Base-by-base conservation (phyloP, 1,140 invertebrate genomes). In the Drosophila elegans region DNA sequence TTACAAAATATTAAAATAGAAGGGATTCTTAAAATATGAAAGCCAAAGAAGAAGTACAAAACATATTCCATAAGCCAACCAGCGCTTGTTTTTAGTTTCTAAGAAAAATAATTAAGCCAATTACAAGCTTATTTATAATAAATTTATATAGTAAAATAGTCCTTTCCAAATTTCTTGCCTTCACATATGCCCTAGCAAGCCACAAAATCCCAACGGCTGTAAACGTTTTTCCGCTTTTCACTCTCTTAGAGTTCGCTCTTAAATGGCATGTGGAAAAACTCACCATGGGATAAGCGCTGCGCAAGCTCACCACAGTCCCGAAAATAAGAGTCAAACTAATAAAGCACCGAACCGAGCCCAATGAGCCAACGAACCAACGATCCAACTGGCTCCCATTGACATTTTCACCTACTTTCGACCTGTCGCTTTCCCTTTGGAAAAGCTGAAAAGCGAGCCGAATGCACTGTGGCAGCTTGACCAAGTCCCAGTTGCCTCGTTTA, bases 401-500 rank as follows among this genome's bases (percentile, higher is more conserved):
- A 75, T 68, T 80, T 80, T 80, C 61, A 48, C 46, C 62, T 62
- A 59, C 48, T 60, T 76, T 72, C 66, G 82, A 86, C 82, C 78
- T 80, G 72, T 85, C 80, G 77, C 82, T 73, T 74, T 60, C 55
- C 62, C 56, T 57, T 55, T 61, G 57, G 29, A 32, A 7, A 7
- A 32, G 36, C 38, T 36, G 29, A 61, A 62, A 34, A 12, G 48
- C 45, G 36, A 45, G 36, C 66, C 38, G 60, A 74, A 74, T 75
- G 73, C 71, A 75, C 72, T 64, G 61, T 74, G 73, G 72, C 73
- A 75, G 73, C 72, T 75, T 64, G 73, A 75, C 71, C 73, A 75
- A 75, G 59, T 75, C 73, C 73, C 73, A 75, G 72, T 74, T 75
- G 73, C 71, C 73, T 75, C 73, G 72, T 75, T 75, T 75, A 75